Conservation (phyloP, 2,888 invertebrate genomes). For the Cheilosia pagana region DNA sequence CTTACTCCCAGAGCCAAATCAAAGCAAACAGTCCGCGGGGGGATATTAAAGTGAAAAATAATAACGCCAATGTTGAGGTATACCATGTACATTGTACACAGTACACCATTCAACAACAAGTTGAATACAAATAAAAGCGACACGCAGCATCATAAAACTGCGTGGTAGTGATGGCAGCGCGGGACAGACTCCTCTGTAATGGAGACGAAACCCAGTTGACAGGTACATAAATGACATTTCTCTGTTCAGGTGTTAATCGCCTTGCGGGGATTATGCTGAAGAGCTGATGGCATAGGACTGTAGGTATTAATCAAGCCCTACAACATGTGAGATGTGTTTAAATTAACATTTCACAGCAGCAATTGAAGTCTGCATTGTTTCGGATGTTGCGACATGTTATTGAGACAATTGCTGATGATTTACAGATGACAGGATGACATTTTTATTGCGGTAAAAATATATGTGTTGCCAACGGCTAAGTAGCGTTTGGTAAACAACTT, state of each 20-base stretch:
- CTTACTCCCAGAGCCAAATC: constrained; percentile 44
- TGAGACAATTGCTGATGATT: constrained; percentile 3
- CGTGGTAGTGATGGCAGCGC: constrained; percentile 12
- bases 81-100: too few species aligned
- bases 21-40: constrained; percentile 42
- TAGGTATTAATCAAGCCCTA: constrained; percentile 1
- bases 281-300: background rate
- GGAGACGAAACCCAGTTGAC: constrained; percentile 32
- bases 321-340: background rate
- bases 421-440: background rate
- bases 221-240: constrained; percentile 28
- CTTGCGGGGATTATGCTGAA: constrained; percentile 16
- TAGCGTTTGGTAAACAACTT: background rate
- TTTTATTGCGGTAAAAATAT: background rate
- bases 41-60: constrained; percentile 36
- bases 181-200: background rate
- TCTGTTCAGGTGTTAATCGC: constrained; percentile 49
- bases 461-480: background rate
- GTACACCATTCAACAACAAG: too few species aligned
- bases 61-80: constrained; percentile 16
- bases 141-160: constrained; percentile 18
- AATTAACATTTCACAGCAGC: constrained; percentile 9
- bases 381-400: background rate
- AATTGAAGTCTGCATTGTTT: background rate
- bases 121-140: constrained; percentile 42